These are phyloP conservation scores for Bombus turneri DNA, from an alignment of 1,140 invertebrate species.

Conservation along the genomic window DNA sequence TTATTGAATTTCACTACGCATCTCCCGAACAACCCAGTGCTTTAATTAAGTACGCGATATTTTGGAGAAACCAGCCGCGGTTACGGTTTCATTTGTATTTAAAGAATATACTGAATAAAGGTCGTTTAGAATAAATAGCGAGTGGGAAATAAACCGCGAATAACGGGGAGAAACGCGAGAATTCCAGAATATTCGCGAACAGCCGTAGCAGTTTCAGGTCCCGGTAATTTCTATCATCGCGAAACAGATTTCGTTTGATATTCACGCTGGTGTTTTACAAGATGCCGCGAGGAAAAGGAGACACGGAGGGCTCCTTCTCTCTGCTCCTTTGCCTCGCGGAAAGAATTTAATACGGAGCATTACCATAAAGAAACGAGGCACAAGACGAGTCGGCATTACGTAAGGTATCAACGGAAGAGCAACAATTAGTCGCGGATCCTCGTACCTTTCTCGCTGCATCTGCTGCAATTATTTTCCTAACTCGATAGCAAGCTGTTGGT, in stretches of 20 bases:
- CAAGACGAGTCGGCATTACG: conserved; percentile 15
- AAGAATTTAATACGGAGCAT: conserved; percentile 60
- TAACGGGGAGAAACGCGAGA: neutral
- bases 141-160: neutral
- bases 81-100: no score
- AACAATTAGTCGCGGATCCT: conserved; percentile 62
- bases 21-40: no score
- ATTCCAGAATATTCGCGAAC: neutral
- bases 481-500: conserved; percentile 32
- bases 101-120: neutral
- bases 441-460: conserved; percentile 28
- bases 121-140: neutral
- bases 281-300: no score
- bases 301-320: neutral
- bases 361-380: conserved; percentile 60
- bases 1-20: neutral
- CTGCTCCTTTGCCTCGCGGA: conserved; percentile 40
- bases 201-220: neutral
- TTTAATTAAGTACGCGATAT: no score
- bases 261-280: conserved; percentile 27
- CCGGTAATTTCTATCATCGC: neutral
- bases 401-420: conserved; percentile 50
- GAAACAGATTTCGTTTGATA: conserved; percentile 22
- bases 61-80: no score
- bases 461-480: conserved; percentile 53